phyloP scores from a whole-genome alignment of 2,113 vertebrate genomes.

The Syrmaticus mikado region DNA sequence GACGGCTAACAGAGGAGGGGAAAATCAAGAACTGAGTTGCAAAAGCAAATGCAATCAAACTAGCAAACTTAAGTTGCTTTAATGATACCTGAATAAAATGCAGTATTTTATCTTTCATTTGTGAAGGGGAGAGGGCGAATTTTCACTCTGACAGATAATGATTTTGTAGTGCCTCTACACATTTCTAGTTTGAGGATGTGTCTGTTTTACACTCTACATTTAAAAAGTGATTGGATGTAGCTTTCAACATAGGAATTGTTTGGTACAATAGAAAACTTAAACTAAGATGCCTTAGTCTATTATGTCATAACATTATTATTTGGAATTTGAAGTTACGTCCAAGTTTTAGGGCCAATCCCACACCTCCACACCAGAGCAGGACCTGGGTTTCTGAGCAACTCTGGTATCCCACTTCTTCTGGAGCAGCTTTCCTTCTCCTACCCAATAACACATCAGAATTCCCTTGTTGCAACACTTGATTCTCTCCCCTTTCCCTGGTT shows the following conservation, averaged over 20 bases:
- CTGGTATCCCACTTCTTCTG: neutral
- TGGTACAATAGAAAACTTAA: neutral
- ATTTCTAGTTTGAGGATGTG: neutral
- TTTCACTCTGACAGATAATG: neutral
- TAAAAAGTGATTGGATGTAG: neutral
- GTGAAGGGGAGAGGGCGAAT: neutral
- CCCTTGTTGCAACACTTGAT: neutral
- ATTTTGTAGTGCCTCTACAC: neutral
- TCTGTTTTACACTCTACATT: neutral
- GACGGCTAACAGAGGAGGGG: neutral
- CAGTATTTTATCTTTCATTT: neutral
- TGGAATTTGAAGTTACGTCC: neutral
- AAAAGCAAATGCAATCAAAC: neutral
- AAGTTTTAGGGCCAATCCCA: neutral
- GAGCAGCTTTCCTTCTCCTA: neutral
- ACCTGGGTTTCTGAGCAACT: neutral
- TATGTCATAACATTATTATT: neutral
- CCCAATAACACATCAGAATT: neutral
- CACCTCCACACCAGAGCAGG: neutral
- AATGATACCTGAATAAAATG: neutral
- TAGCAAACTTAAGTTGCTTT: neutral
- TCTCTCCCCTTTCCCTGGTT: neutral
- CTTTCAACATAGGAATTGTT: neutral
- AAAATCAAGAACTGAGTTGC: neutral
- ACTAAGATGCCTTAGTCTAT: neutral